These are phyloP conservation scores for Delia radicum DNA, from an alignment of 1,140 invertebrate species.

Conservation along the genomic window DNA sequence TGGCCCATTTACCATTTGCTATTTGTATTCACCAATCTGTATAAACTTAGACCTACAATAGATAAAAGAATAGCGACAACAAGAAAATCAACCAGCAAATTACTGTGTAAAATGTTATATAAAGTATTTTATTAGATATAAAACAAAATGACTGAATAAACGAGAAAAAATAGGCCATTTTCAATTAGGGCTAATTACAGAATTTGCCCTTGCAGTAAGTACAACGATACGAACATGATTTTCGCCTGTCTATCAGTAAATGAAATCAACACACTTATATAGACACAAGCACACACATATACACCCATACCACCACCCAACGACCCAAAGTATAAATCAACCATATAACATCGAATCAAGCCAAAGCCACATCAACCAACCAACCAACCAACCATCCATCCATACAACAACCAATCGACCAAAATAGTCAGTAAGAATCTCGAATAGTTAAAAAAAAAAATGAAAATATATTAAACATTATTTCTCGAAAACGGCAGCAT, in stretches of 20 bases:
- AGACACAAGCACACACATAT: background rate
- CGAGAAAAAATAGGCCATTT: conserved; percentile 9
- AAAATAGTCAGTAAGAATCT: background rate
- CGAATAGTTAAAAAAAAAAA: background rate
- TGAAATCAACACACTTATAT: conserved; percentile 4
- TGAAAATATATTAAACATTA: too few relatives aligned
- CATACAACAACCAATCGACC: conserved; percentile 3
- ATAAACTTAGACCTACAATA: background rate
- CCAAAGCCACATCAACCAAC: background rate
- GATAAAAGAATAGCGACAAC: background rate
- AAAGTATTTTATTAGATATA: background rate
- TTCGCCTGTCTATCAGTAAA: conserved; percentile 12
- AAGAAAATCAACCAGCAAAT: background rate
- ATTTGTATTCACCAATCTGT: background rate
- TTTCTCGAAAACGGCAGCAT: background rate
- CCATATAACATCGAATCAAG: background rate
- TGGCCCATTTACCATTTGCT: too few relatives aligned
- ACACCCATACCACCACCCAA: background rate
- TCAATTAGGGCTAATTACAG: conserved; percentile 20
- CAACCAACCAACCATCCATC: background rate
- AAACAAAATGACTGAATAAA: background rate
- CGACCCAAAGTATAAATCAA: background rate
- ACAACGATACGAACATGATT: background rate
- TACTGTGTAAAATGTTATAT: background rate
- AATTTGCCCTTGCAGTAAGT: background rate